Evolutionary conservation across 1,140 invertebrate species (phyloP).

Genomic region (Bombus sylvicola): DNA sequence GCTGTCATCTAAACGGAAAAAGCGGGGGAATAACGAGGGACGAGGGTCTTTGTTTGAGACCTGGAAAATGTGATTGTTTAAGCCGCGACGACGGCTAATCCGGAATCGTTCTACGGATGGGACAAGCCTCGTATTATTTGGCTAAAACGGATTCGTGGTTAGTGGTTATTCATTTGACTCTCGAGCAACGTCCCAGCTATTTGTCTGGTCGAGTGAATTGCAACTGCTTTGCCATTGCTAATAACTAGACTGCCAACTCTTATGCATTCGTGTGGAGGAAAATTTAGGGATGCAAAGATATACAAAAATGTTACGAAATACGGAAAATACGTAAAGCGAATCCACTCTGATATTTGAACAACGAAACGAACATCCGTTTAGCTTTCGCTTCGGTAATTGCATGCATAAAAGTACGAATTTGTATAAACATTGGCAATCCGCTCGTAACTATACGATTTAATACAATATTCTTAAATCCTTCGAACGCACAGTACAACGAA

Average conservation of each 20-base stretch:
- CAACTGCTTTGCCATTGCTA: not conserved
- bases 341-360: not conserved
- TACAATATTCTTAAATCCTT: not conserved
- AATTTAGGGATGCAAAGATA: not conserved
- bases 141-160: slow-evolving; percentile 37
- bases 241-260: not conserved
- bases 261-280: not conserved
- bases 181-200: not conserved
- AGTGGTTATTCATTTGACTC: slow-evolving; percentile 39
- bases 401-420: not conserved
- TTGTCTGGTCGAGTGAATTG: not conserved
- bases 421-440: not conserved
- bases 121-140: slow-evolving; percentile 19
- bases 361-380: not conserved
- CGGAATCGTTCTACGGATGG: slow-evolving; percentile 1
- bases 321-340: not conserved
- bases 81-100: slow-evolving; percentile 42
- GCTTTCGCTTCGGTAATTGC: not conserved
- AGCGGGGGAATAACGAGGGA: slow-evolving; percentile 34
- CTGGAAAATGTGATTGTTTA: slow-evolving; percentile 58
- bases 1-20: slow-evolving; percentile 46
- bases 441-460: not conserved
- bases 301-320: not conserved
- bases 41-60: slow-evolving; percentile 43
- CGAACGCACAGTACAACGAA: not conserved